A percentile compares a stretch with the other conserved stretches of the same genome.
Conservation (phyloP, 23 tunicate genomes). For the Oikopleura dioica region DNA sequence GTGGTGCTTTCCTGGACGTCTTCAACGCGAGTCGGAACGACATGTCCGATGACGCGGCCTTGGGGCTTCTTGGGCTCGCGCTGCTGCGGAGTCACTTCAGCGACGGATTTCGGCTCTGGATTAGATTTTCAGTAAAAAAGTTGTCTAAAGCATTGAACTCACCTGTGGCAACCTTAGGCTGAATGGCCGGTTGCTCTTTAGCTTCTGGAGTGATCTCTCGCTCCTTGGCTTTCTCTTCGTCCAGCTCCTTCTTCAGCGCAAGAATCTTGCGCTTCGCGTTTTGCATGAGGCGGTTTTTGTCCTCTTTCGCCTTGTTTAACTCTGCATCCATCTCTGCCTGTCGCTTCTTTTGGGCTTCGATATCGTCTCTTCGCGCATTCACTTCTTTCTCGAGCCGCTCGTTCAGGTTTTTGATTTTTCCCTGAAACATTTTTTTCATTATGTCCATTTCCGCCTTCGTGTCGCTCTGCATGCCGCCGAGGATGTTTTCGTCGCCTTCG, state of each 20-base stretch:
- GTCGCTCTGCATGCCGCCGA: not conserved
- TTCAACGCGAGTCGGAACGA: not conserved
- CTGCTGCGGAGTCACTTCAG: not conserved
- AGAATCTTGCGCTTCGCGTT: too few relatives aligned
- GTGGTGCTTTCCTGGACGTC: too few relatives aligned
- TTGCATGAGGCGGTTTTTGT: too few relatives aligned
- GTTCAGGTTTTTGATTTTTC: not conserved
- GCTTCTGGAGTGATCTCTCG: not conserved
- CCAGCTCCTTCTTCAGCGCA: not conserved
- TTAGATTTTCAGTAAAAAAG: not conserved
- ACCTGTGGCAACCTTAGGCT: not conserved
- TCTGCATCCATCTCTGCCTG: too few relatives aligned
- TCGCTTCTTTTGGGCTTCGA: too few relatives aligned
- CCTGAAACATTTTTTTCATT: not conserved
- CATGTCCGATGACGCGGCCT: not conserved
- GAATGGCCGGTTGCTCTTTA: not conserved
- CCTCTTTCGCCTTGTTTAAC: too few relatives aligned
- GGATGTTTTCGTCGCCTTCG: not conserved
- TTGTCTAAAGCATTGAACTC: not conserved
- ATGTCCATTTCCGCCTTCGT: not conserved
- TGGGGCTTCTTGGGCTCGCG: not conserved
- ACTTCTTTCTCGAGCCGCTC: too few relatives aligned
- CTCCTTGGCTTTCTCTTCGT: not conserved
- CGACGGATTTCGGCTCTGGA: not conserved
- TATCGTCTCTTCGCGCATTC: too few relatives aligned